Evolutionary conservation across 2,797 vertebrate genomes (phyloP).

Genomic region (Brotogeris chrysoptera): DNA sequence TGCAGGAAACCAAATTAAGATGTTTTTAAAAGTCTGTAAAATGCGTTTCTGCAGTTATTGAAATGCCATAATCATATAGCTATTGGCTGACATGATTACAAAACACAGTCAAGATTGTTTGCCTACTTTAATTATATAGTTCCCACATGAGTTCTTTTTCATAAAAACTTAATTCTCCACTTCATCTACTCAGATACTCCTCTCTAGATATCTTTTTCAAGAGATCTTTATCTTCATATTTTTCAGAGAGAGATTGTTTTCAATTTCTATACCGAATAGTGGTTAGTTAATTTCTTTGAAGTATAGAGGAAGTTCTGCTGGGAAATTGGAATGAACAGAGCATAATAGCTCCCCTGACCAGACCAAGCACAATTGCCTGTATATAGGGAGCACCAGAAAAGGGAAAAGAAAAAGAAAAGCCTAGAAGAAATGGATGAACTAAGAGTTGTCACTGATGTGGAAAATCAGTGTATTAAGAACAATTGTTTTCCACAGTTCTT

Average conservation of each 20-base stretch:
- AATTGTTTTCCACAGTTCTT: background rate
- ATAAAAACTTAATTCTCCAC: conserved; percentile 54
- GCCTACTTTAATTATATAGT: conserved; percentile 5
- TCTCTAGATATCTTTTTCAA: background rate
- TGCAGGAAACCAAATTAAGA: background rate
- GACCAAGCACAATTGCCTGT: background rate
- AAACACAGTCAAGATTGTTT: conserved; percentile 8
- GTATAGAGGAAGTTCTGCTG: background rate
- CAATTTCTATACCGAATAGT: background rate
- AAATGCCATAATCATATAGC: background rate
- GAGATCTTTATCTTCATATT: background rate
- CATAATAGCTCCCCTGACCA: background rate
- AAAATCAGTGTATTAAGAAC: background rate
- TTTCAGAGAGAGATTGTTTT: background rate
- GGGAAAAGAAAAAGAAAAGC: background rate
- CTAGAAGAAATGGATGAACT: background rate
- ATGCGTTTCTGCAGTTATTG: background rate
- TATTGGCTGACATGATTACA: conserved; percentile 23
- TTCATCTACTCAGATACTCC: conserved; percentile 14
- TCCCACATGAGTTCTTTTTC: conserved; percentile 23
- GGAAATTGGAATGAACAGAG: background rate
- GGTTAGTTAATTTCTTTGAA: background rate
- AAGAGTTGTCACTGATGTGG: background rate
- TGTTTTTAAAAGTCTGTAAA: background rate
- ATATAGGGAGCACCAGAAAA: background rate